Evolutionary conservation across 2,797 vertebrate species (phyloP).

Genomic region (Crenuchus spilurus): DNA sequence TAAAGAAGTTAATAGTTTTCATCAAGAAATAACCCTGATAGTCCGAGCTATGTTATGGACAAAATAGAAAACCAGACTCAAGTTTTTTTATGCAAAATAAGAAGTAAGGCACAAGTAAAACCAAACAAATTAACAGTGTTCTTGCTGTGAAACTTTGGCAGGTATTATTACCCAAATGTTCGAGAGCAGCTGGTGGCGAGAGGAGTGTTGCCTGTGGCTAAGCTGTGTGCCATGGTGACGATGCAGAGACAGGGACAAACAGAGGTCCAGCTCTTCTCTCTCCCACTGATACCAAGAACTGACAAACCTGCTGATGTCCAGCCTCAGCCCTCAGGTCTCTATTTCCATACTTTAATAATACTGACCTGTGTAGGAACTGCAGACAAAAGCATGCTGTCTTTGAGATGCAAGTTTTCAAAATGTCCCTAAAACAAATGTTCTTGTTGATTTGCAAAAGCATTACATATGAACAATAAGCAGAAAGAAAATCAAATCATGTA

Average conservation of each 20-base stretch:
- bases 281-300: constrained; percentile 81
- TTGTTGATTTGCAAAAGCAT: too few relatives aligned
- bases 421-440: too few relatives aligned
- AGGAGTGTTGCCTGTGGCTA: constrained; percentile 87
- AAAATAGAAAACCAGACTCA: not conserved
- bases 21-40: not conserved
- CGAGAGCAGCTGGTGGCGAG: constrained; percentile 93
- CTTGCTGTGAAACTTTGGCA: constrained; percentile 56
- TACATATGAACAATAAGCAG: too few relatives aligned
- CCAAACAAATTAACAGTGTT: not conserved
- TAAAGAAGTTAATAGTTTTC: constrained; percentile 56
- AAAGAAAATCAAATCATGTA: too few relatives aligned
- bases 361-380: too few relatives aligned
- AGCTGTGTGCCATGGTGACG: constrained; percentile 92
- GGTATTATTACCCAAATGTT: constrained; percentile 98
- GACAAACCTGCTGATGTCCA: constrained; percentile 68
- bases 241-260: constrained; percentile 82
- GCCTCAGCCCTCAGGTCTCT: constrained; percentile 81
- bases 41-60: not conserved
- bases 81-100: too few relatives aligned
- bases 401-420: too few relatives aligned
- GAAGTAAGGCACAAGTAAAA: too few relatives aligned
- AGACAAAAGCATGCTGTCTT: too few relatives aligned
- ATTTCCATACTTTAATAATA: not conserved
- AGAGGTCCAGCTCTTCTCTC: constrained; percentile 85